A percentile compares a stretch with the other conserved stretches of the same genome.
phyloP scores from a whole-genome alignment of 2,113 vertebrate genomes.

The Myrmophylax atrothorax region DNA sequence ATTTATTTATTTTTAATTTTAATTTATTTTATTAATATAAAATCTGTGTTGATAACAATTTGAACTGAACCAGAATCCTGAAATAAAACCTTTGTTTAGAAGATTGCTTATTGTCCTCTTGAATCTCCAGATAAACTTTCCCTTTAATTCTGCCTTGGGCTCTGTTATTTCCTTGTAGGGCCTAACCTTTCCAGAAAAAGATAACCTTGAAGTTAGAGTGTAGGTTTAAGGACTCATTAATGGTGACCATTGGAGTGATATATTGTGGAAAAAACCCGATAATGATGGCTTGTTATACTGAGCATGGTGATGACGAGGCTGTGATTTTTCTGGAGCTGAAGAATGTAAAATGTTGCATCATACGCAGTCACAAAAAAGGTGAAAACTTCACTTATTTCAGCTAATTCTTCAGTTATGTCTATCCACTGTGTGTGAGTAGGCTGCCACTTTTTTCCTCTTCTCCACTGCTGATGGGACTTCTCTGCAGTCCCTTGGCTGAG shows the following conservation, averaged over 20 bases:
- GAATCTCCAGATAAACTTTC: neutral
- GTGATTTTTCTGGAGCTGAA: neutral
- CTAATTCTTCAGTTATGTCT: neutral
- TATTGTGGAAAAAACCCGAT: neutral
- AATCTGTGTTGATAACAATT: neutral
- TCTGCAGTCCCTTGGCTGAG: neutral
- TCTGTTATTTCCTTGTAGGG: neutral
- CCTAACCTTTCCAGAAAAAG: neutral
- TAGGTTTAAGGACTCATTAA: neutral
- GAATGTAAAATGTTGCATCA: neutral
- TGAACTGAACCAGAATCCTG: neutral
- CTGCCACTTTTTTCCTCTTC: neutral
- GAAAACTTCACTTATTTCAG: neutral
- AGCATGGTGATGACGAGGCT: neutral
- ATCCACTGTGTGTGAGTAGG: neutral
- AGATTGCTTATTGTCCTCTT: neutral
- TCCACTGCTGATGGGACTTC: rapidly evolving
- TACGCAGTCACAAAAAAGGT: neutral
- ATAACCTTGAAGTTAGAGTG: neutral
- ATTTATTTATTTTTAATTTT: neutral
- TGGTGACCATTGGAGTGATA: neutral
- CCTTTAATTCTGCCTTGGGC: neutral
- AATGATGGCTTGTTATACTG: neutral
- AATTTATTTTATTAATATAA: neutral
- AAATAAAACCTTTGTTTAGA: neutral